Evolutionary conservation across 2,888 invertebrate species (phyloP), one percentile per base, ranked within the genome.

Genomic region (Hypsopygia costalis): DNA sequence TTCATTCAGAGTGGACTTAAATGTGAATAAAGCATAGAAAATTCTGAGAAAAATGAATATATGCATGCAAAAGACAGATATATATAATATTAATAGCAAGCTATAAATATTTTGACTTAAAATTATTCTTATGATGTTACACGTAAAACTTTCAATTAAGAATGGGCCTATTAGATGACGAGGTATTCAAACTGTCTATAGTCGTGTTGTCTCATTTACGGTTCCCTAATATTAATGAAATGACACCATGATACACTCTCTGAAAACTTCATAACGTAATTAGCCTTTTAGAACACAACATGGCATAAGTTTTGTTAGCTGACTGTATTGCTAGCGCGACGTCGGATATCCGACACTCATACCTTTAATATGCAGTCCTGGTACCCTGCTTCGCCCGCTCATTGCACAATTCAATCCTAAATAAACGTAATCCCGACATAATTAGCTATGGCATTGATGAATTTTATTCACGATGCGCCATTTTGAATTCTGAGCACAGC

Each of bases 321-420:
- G 74, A 69, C 64, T 67, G 77, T 86, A 79, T 79, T 62, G 56
- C 65, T 77, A 74, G 69, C 56, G 62, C 60, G 60, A 58, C 74
- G 63, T 79, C 74, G 82, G 87, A 82, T 78, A 87, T 81, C 79
- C 82, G 86, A 86, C 74, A 83, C 86, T 81, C 68, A 56, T 55
- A 50, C 61, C 64, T 75, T 81, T 81, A 81, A 75, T 80, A 76
- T 71, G 68, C 75, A 68, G 68, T 54, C 55, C 63, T 53, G 67
- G 64, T 69, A 56, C 55, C 55, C 63, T 53, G 67, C 64, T 69
- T 57, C 55, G 62, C 52, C 59, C 53, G 65, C 63, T 60, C 67
- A 69, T 73, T 74, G 74, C 78, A 75, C 77, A 81, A 78, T 80
- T 76, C 79, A 74, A 78, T 78, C 71, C 74, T 73, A 79, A 81